Conservation (phyloP, 2,797 vertebrate genomes). For the Coregonus sp. region DNA sequence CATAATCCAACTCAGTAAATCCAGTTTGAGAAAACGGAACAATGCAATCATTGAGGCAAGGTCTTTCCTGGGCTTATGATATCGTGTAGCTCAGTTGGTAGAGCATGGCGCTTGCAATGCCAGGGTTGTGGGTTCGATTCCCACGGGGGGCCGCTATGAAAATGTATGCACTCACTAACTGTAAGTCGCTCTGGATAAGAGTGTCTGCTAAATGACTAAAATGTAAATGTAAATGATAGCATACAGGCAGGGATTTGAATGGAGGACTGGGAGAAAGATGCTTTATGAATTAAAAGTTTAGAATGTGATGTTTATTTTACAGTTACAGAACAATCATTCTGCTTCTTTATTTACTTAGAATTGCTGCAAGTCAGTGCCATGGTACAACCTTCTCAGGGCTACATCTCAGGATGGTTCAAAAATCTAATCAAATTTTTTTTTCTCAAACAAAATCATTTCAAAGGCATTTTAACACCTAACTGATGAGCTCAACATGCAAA, state of each 20-base stretch:
- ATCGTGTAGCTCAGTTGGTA: too few relatives aligned
- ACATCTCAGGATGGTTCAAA: constrained; percentile 67
- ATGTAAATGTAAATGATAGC: constrained; percentile 4
- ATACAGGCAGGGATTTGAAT: constrained; percentile 36
- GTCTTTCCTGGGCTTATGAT: constrained; percentile 7
- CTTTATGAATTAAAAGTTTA: constrained; percentile 74
- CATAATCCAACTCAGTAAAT: constrained; percentile 41
- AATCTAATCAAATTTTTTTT: constrained; percentile 44
- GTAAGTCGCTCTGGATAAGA: too few relatives aligned
- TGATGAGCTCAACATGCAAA: constrained; percentile 81
- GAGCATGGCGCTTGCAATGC: too few relatives aligned
- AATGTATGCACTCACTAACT: too few relatives aligned
- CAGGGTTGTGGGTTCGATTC: too few relatives aligned
- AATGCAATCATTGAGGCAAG: constrained; percentile 54
- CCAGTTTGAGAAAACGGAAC: constrained; percentile 45
- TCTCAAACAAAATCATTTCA: constrained; percentile 67
- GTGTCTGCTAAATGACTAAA: too few relatives aligned
- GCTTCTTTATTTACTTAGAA: constrained; percentile 76
- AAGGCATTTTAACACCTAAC: constrained; percentile 68
- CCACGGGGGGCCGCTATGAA: too few relatives aligned
- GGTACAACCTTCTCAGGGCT: constrained; percentile 77
- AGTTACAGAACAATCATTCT: constrained; percentile 80
- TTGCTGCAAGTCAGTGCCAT: constrained; percentile 81
- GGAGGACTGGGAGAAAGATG: constrained; percentile 59
- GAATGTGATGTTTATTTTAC: constrained; percentile 83